Conservation (phyloP, 2,797 vertebrate genomes). For the Acanthis flammea region DNA sequence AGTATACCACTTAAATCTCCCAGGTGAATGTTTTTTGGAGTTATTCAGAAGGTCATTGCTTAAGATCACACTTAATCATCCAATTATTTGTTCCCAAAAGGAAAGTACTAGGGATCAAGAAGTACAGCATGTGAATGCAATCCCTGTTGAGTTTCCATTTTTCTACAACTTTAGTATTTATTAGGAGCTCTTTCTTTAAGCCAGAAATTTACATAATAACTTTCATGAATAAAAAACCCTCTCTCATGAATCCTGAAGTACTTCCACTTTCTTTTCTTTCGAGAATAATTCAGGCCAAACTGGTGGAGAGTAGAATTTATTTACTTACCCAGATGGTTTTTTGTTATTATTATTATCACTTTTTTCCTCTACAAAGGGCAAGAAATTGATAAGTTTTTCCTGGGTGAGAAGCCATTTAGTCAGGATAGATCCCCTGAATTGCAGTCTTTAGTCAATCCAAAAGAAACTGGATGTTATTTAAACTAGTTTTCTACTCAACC, state of each 20-base stretch:
- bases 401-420: neutral
- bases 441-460: neutral
- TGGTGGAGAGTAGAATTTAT: neutral
- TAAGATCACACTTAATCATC: conserved; percentile 43
- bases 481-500: neutral
- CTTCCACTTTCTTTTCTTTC: neutral
- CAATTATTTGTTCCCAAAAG: conserved; percentile 43
- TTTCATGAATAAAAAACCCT: neutral
- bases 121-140: neutral
- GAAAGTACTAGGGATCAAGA: neutral
- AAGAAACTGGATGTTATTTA: neutral
- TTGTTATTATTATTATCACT: neutral
- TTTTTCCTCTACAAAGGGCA: neutral
- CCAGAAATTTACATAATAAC: neutral
- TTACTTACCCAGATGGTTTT: neutral
- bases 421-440: neutral
- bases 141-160: conserved; percentile 5
- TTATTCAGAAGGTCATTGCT: conserved; percentile 42
- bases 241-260: neutral
- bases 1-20: conserved; percentile 32
- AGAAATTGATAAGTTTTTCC: neutral
- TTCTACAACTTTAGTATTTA: conserved; percentile 10
- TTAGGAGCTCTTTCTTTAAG: neutral
- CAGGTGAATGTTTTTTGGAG: conserved; percentile 18
- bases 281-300: neutral